Percentiles rank a stretch among this genome's conserved stretches.
Conservation (phyloP, 2,113 vertebrate species). For the Chloebia gouldiae region DNA sequence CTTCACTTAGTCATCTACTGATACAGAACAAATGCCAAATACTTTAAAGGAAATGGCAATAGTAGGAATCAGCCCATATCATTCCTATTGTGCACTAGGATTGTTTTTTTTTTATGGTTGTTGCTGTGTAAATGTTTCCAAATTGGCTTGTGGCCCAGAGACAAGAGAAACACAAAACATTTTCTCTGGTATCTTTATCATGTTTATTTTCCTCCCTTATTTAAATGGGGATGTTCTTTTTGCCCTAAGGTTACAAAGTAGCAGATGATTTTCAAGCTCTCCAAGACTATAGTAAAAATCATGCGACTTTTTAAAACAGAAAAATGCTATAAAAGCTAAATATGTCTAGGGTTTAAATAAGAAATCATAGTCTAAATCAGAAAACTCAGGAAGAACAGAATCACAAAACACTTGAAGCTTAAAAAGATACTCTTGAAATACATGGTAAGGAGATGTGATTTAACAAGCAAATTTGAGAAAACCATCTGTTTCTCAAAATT, state of each 20-base stretch:
- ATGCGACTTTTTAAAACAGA: not conserved
- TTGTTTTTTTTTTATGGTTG: not conserved
- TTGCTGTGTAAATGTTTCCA: not conserved
- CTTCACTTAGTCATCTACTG: slow-evolving; percentile 5
- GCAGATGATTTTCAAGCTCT: not conserved
- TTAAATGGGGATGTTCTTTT: not conserved
- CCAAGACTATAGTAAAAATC: not conserved
- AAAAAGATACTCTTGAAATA: not conserved
- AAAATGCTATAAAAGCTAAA: not conserved
- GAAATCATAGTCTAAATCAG: not conserved
- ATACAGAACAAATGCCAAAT: not conserved
- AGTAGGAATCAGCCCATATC: not conserved
- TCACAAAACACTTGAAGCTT: not conserved
- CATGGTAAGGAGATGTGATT: not conserved
- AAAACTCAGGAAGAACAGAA: not conserved
- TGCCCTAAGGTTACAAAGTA: not conserved
- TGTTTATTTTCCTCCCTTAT: not conserved
- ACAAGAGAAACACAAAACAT: not conserved
- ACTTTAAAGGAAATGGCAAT: not conserved
- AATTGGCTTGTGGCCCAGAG: slow-evolving; percentile 4
- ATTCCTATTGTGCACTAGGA: not conserved
- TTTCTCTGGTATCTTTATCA: not conserved
- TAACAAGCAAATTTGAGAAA: slow-evolving; percentile 11
- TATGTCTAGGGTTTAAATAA: not conserved
- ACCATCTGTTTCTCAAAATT: not conserved